Conservation (phyloP, 2,888 invertebrate species). For the Lathronympha strigana region DNA sequence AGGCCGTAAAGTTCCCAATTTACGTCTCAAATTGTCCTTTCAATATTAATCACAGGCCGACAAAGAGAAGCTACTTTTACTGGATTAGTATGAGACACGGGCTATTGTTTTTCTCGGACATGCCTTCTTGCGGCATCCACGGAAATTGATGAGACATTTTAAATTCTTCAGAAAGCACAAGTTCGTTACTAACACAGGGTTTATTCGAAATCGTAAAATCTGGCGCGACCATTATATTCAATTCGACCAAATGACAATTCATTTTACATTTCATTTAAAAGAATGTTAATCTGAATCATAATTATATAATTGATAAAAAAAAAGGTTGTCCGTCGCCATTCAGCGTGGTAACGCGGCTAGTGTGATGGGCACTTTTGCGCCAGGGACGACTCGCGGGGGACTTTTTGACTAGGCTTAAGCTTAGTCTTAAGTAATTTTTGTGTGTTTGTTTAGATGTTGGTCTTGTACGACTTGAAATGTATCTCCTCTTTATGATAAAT, state of each 20-base stretch:
- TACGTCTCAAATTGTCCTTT: constrained; percentile 42
- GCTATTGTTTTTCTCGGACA: constrained; percentile 39
- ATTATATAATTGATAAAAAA: no score
- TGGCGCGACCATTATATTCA: constrained; percentile 7
- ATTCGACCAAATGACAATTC: constrained; percentile 16
- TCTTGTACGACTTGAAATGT: no score
- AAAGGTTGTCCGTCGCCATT: no score
- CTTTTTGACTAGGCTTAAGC: no score
- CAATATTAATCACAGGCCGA: constrained; percentile 44
- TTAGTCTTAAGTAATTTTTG: no score
- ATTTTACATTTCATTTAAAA: not conserved
- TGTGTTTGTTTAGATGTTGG: no score
- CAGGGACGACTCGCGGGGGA: no score
- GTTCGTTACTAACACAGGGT: constrained; percentile 29
- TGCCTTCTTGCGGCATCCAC: constrained; percentile 36
- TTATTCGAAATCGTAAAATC: constrained; percentile 37
- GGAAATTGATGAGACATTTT: constrained; percentile 41
- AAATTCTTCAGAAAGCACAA: constrained; percentile 35
- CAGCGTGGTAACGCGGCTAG: no score
- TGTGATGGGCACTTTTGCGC: no score
- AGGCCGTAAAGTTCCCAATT: constrained; percentile 41
- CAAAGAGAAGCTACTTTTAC: constrained; percentile 43
- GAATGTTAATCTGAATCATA: no score
- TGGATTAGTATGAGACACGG: constrained; percentile 45
- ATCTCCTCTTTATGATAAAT: no score